A percentile compares a stretch with the other conserved stretches of the same genome.
phyloP scores from a whole-genome alignment of 2,888 invertebrate species.

The Laspeyria flexula region DNA sequence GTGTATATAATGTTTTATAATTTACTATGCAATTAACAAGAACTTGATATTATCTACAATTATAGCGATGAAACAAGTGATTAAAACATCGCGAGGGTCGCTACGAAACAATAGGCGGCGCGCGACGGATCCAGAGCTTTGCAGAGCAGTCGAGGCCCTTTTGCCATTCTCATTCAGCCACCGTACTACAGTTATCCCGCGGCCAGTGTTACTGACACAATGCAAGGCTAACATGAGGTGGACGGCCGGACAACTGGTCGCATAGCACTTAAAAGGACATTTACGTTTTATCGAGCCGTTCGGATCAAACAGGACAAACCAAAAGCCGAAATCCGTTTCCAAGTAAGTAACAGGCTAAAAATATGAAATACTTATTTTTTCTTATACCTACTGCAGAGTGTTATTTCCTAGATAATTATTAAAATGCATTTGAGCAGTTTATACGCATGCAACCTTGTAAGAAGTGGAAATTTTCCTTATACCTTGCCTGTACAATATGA shows the following conservation, averaged over 20 bases:
- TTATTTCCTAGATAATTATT: conserved; percentile 61
- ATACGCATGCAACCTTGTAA: conserved; percentile 49
- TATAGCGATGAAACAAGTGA: conserved; percentile 17
- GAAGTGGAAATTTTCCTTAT: conserved; percentile 50
- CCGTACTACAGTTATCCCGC: conserved; percentile 77
- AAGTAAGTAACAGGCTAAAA: conserved; percentile 27
- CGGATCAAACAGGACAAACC: conserved; percentile 57
- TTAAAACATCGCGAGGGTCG: conserved; percentile 16
- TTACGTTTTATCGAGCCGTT: conserved; percentile 61
- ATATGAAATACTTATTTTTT: conserved; percentile 42
- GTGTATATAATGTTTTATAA: background rate
- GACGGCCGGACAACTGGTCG: conserved; percentile 69
- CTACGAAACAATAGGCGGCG: conserved; percentile 26
- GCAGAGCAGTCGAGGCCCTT: conserved; percentile 47
- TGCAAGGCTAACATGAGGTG: conserved; percentile 78
- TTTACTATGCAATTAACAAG: background rate
- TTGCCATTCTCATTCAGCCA: conserved; percentile 73
- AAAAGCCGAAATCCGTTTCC: conserved; percentile 57
- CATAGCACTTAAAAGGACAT: conserved; percentile 68
- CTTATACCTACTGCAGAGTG: conserved; percentile 23
- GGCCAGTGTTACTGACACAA: conserved; percentile 79
- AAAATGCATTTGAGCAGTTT: conserved; percentile 50
- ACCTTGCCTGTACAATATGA: conserved; percentile 30
- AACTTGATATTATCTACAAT: conserved; percentile 13
- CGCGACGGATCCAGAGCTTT: conserved; percentile 30